Conservation (phyloP, 2,888 invertebrate genomes). For the Pachycephus smyrnensis region DNA sequence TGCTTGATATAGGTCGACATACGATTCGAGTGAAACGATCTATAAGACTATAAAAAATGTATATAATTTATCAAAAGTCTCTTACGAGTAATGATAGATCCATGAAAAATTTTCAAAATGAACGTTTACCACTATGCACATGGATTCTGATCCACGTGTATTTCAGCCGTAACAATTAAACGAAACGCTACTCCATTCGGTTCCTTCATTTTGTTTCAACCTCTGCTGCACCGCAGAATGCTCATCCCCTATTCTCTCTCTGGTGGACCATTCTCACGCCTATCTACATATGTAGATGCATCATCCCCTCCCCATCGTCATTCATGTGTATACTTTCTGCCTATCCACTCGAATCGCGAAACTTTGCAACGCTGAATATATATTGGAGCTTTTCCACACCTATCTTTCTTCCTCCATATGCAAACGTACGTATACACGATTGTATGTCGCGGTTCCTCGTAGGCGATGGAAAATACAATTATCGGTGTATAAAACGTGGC, state of each 20-base stretch:
- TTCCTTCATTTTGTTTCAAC: neutral
- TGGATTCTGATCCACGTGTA: neutral
- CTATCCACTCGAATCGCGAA: neutral
- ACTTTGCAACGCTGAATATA: neutral
- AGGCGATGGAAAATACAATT: slow-evolving; percentile 49
- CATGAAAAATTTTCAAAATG: neutral
- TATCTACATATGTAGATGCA: neutral
- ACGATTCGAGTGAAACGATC: neutral
- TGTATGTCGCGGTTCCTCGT: neutral
- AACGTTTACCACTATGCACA: neutral
- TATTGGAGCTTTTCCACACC: neutral
- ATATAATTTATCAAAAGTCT: neutral
- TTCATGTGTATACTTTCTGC: neutral
- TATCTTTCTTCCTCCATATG: neutral
- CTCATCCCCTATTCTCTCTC: neutral
- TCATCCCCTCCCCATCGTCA: neutral
- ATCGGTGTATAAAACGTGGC: slow-evolving; percentile 51
- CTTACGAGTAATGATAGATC: neutral
- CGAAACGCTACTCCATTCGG: neutral
- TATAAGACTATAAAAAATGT: neutral
- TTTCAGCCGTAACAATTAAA: neutral
- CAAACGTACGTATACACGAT: neutral
- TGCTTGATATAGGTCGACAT: slow-evolving; percentile 20
- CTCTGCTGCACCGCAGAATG: neutral
- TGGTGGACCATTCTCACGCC: neutral